Percentiles rank a stretch among this genome's conserved stretches.
Conservation (phyloP, 2,113 vertebrate genomes). For the Ellobius talpinus region DNA sequence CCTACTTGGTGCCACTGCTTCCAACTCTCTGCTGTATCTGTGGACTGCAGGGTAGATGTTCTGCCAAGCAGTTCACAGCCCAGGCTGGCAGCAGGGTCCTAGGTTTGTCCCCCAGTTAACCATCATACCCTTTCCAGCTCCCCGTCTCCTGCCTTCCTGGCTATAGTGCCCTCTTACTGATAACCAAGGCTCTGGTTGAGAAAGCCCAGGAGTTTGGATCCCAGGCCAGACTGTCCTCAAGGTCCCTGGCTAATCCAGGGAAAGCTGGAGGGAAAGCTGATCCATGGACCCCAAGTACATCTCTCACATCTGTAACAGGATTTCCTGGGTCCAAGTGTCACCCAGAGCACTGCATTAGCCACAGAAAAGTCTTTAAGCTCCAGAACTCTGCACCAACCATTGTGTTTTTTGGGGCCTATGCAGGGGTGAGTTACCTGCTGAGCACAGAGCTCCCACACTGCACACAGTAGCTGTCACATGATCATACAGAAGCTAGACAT, state of each 20-base stretch:
- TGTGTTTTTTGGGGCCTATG: background rate
- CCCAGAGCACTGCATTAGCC: background rate
- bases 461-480: background rate
- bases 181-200: rapidly evolving
- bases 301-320: too few species aligned
- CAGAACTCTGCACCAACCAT: background rate
- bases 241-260: background rate
- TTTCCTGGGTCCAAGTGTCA: background rate
- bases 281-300: background rate
- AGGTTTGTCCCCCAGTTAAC: background rate
- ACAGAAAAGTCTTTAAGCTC: background rate
- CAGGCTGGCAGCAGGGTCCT: background rate
- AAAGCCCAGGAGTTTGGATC: background rate
- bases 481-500: background rate
- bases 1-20: background rate
- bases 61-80: rapidly evolving
- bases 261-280: background rate
- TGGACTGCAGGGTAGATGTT: rapidly evolving
- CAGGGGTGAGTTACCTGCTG: background rate
- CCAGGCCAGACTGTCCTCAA: background rate
- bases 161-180: background rate
- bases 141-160: rapidly evolving
- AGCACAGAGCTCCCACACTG: background rate
- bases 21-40: background rate
- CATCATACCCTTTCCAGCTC: rapidly evolving